Base-by-base conservation (phyloP, 2,113 vertebrate genomes). In the Scolopax mira region DNA sequence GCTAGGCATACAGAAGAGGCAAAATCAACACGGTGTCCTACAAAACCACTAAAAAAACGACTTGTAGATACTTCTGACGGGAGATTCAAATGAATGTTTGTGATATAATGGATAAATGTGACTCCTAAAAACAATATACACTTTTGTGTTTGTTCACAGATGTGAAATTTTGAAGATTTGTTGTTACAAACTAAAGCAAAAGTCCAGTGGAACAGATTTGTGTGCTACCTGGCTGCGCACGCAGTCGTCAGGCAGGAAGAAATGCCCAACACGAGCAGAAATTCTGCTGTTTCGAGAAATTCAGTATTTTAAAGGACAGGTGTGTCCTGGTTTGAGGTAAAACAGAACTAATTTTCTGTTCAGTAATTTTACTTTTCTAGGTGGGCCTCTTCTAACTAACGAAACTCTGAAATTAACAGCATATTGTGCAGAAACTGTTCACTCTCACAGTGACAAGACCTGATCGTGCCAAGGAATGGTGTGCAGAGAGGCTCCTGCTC, bases 141-240 rank as follows among this genome's bases (percentile, higher is more conserved):
- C 42, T 27, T 33, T 18, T 48, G 37, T 13, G 8, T 35, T 58
- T 61, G 2, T 31, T 85, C 31, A 39, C 5, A 71, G 49, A 49
- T 11, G 18, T 28, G 66, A 80, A 66, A 51, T 39, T 15, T 3
- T 33, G 28, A 42, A 37, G 46, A 72, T 55, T 15, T 66, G 30
- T 6, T 54, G 78, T 23, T 41, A 75, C 35, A 65, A 86, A 79
- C 21, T 2, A 28, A 62, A 4, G 22, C 24, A 51, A 10, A 79
- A 87, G 33, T 66, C 44, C n/a, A 39, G 37, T 24, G 39, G n/a
- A 69, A 67, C 11, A 3, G 6, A 39, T 35, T 11, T 4, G 7
- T 2, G 8, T 23, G 28, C 25, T n/a, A 22, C 17, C 37, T 58
- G 2, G 3, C 24, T 6, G 24, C 9, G 12, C 23, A 5, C 0